phyloP scores from a whole-genome alignment of 2,113 vertebrate species.

The Pelecanus crispus region DNA sequence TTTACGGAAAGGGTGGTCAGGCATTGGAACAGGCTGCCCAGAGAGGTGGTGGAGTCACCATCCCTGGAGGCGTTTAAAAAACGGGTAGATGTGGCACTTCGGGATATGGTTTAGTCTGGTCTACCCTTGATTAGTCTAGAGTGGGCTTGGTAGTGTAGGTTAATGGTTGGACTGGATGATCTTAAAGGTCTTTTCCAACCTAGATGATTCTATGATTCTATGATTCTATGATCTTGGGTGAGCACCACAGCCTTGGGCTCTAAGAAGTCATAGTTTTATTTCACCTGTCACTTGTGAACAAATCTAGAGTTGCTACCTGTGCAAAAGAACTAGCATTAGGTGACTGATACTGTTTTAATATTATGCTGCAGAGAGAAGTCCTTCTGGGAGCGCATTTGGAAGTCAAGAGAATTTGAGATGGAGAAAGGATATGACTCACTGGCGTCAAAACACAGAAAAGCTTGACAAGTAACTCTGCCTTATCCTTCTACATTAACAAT shows the following conservation, averaged over 20 bases:
- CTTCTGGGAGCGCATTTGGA: constrained; percentile 96
- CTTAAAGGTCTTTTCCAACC: too few species aligned
- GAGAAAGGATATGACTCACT: constrained; percentile 99
- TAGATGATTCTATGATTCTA: too few species aligned
- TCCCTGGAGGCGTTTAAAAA: too few species aligned
- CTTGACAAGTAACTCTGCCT: constrained; percentile 90
- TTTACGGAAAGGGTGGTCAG: too few species aligned
- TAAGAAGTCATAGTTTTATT: not conserved
- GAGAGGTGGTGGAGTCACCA: too few species aligned
- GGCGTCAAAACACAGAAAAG: constrained; percentile 96
- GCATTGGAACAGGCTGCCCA: too few species aligned
- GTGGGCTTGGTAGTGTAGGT: too few species aligned
- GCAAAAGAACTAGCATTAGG: not conserved
- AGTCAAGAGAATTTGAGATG: constrained; percentile 97
- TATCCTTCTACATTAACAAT: not conserved
- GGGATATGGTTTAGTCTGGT: too few species aligned
- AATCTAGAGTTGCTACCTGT: not conserved
- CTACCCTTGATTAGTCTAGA: too few species aligned
- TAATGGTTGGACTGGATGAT: too few species aligned
- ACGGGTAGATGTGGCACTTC: too few species aligned
- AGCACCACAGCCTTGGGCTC: not conserved
- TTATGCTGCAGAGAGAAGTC: constrained; percentile 87
- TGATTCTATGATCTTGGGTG: too few species aligned
- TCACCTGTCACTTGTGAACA: not conserved
- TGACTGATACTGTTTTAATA: not conserved